Evolutionary conservation across 2,888 invertebrate species (phyloP), one percentile per base, ranked within the genome.

Genomic region (Halictus ligatus): DNA sequence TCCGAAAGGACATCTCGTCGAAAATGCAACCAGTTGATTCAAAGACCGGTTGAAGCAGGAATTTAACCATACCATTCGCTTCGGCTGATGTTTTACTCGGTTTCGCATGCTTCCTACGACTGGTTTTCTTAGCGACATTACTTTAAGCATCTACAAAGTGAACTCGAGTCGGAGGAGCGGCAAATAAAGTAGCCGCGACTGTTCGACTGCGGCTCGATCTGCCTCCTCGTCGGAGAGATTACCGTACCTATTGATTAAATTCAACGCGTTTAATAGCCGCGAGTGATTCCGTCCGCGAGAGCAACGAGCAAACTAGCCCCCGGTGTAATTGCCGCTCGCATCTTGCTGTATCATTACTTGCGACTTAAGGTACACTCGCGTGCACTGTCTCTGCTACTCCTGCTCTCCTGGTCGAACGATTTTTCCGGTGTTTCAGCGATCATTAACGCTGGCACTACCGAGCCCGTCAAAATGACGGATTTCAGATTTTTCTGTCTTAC

Each of bases 211-310:
- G 64, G 2, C 29, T 35, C 64, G 64, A 64, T 64, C 29, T 29
- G 29, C 29, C 64, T 64, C 29, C 15, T 29, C 64, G 64, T n/a
- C 64, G 15, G 15, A 15, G 64, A 64, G 29, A 64, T 64, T 64
- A 64, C 64, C 29, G 29, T 64, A 29, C 43, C 54, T 69, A 69
- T 69, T 48, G 73, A 73, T 50, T 73, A 25, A 25, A 48, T 43
- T 73, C 35, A 72, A 35, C 84, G 73, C 73, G 83, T 72, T 75
- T 84, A 75, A 64, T 48, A 83, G 83, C 72, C 71, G 71, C 71
- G 84, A 46, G 67, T 69, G 40, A 21, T 40, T 35, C 40, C 40
- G 69, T 40, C 40, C 40, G 69, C 69, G 69, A 40, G 69, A 40
- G 40, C 40, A 69, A 40, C 40, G 18, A 40, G 21, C 21, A 21